Conservation (phyloP, 2,113 vertebrate genomes). For the Gambusia affinis region DNA sequence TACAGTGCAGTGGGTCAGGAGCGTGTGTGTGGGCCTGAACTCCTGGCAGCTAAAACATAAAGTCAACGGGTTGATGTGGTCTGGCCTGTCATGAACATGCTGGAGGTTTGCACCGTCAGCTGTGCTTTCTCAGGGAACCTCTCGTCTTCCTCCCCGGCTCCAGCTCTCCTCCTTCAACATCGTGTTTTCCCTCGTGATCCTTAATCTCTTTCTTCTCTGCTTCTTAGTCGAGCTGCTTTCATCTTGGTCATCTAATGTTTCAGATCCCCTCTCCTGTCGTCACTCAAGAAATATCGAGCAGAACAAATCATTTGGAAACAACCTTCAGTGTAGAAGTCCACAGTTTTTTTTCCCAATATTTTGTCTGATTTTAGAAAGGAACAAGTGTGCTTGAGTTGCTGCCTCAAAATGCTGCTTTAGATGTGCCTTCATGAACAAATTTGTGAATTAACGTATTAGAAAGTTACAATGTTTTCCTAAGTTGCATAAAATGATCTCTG, state of each 20-base stretch:
- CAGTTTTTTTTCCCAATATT: no score
- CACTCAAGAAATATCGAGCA: neutral
- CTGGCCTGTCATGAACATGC: slow-evolving; percentile 55
- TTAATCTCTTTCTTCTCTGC: slow-evolving; percentile 30
- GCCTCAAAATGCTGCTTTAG: no score
- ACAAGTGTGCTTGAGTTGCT: no score
- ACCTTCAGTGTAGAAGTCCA: no score
- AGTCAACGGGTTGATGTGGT: slow-evolving; percentile 66
- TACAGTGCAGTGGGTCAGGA: slow-evolving; percentile 49
- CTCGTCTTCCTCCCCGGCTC: slow-evolving; percentile 28
- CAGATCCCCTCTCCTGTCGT: neutral
- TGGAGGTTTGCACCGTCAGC: slow-evolving; percentile 64
- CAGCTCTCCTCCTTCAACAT: neutral
- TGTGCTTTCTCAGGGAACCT: slow-evolving; percentile 65
- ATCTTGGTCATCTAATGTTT: neutral
- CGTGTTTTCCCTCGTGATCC: slow-evolving; percentile 12
- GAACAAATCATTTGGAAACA: no score
- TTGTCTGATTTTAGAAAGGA: no score
- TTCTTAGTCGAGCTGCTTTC: neutral
- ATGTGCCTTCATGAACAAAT: no score
- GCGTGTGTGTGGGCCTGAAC: slow-evolving; percentile 58
- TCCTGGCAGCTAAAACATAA: slow-evolving; percentile 48
- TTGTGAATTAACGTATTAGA: no score
- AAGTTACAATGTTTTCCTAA: no score
- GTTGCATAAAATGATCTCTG: no score